Conservation (phyloP, 2,888 invertebrate genomes). For the Eupithecia inturbata region DNA sequence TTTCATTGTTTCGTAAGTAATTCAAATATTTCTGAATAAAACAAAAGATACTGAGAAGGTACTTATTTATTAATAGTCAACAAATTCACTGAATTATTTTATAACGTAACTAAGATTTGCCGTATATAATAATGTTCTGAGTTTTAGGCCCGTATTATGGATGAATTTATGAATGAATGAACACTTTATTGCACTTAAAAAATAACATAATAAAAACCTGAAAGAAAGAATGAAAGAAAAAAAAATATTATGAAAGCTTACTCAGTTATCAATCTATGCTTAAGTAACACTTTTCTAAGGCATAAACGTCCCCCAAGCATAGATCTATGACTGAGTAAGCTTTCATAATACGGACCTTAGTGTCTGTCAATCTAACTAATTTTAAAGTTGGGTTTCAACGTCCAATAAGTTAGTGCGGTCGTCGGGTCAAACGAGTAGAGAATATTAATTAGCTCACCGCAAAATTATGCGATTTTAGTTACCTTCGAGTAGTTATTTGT, state of each 20-base stretch:
- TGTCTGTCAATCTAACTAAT: neutral
- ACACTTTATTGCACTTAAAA: no score
- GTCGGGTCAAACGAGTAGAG: conserved; percentile 1
- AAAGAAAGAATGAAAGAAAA: no score
- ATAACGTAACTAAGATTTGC: neutral
- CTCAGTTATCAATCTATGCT: no score
- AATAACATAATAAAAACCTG: no score
- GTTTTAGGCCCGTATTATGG: no score
- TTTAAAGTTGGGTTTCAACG: neutral
- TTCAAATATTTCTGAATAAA: neutral
- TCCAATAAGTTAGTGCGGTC: neutral
- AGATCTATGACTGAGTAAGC: no score
- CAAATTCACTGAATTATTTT: neutral
- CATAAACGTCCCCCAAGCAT: no score
- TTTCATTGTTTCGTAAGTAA: neutral
- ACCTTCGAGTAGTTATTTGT: neutral
- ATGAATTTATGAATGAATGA: no score
- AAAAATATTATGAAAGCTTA: no score
- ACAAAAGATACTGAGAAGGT: neutral
- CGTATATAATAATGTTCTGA: neutral
- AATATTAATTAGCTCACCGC: neutral
- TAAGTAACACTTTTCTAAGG: no score
- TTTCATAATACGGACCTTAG: no score
- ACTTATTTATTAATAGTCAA: neutral
- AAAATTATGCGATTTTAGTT: neutral